Conservation (phyloP, 1,140 invertebrate species). For the Polypedilum vanderplanki region DNA sequence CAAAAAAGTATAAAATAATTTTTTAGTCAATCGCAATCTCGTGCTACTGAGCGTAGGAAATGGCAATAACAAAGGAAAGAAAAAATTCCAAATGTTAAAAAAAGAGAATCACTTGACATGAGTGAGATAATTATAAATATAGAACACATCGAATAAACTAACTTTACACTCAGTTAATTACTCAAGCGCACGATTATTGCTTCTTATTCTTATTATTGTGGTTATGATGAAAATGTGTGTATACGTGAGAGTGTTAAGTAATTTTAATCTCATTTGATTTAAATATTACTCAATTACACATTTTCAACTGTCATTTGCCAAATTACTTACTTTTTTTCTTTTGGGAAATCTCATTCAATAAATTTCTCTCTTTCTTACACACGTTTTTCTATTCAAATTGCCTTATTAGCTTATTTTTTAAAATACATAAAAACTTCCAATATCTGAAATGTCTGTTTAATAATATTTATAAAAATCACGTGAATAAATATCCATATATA, state of each 20-base stretch:
- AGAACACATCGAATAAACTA: not conserved
- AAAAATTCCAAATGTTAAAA: too few relatives aligned
- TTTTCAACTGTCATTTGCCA: not conserved
- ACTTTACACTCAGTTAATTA: not conserved
- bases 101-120: not conserved
- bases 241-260: not conserved
- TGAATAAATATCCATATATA: too few relatives aligned
- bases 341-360: not conserved
- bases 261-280: conserved; percentile 15
- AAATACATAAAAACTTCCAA: too few relatives aligned
- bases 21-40: not conserved
- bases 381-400: too few relatives aligned
- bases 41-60: conserved; percentile 15
- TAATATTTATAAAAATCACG: too few relatives aligned
- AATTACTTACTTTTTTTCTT: not conserved
- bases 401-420: too few relatives aligned
- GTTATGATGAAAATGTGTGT: not conserved
- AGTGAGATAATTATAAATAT: conserved; percentile 6
- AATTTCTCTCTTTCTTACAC: too few relatives aligned
- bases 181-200: not conserved
- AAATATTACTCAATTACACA: conserved; percentile 1
- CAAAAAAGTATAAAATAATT: too few relatives aligned
- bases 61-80: not conserved
- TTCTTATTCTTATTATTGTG: not conserved
- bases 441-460: too few relatives aligned